phyloP scores from a whole-genome alignment of 2,888 invertebrate species.

The Acrocyrtus sp. region DNA sequence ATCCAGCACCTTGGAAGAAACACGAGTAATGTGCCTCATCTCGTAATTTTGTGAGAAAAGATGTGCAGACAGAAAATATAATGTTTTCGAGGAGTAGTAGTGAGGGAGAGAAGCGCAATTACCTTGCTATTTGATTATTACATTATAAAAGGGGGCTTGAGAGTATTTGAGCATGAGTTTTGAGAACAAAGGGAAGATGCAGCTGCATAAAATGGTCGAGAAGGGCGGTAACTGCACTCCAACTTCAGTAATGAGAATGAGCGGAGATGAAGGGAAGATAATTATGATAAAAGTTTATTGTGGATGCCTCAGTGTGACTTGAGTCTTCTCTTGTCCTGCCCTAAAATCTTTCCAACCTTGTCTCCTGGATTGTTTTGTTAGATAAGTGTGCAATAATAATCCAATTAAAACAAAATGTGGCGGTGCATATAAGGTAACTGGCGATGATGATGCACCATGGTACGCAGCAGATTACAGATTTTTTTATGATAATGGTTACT shows the following conservation, averaged over 20 bases:
- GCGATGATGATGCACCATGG: too few species aligned
- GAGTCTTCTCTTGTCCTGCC: conserved; percentile 20
- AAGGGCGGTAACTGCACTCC: conserved; percentile 26
- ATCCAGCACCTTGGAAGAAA: too few species aligned
- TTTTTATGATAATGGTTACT: too few species aligned
- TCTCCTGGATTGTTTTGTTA: conserved; percentile 56
- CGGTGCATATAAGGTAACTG: not conserved
- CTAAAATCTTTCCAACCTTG: conserved; percentile 57
- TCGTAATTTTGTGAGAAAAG: too few species aligned
- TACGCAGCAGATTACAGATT: too few species aligned
- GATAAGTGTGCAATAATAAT: conserved; percentile 16
- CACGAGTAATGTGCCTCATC: too few species aligned
- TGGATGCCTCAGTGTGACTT: not conserved
- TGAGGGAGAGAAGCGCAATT: too few species aligned
- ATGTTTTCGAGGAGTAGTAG: too few species aligned
- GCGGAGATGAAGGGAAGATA: conserved; percentile 42
- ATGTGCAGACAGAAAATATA: too few species aligned
- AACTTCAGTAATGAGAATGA: too few species aligned
- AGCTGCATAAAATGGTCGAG: conserved; percentile 12
- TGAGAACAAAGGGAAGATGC: conserved; percentile 45
- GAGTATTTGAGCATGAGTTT: not conserved
- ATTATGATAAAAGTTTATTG: conserved; percentile 5
- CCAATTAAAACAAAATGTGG: not conserved
- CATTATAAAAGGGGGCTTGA: too few species aligned
- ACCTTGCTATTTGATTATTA: too few species aligned